Evolutionary conservation across 1,140 invertebrate genomes (phyloP), one percentile per base, ranked within the genome.

Genomic region (Leptinotarsa texana): DNA sequence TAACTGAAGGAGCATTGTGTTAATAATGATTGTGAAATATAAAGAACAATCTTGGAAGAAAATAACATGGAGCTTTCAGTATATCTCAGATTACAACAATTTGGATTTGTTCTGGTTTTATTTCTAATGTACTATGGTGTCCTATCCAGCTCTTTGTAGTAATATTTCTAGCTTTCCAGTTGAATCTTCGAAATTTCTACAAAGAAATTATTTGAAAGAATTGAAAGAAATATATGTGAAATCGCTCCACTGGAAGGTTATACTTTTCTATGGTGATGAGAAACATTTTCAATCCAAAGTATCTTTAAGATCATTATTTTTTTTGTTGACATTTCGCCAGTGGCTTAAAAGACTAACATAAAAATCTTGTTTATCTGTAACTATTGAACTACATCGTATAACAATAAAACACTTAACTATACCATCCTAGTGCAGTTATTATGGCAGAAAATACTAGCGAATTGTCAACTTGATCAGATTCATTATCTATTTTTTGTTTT

Each of bases 321-420:
- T 27, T 18, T 47, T 47, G 65, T 68, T 73, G 71, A 76, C 71
- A 75, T 63, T 75, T 71, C 63, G 75, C 61, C 71, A 48, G 33
- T 49, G 47, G 42, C 63, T 74, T 57, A 76, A 72, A 66, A 73
- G 42, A 76, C 33, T 76, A 78, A 70, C 61, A 74, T 73, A 76
- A 78, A 76, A 77, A 77, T 76, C 66, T 71, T 76, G 63, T 76
- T 72, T 78, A 76, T 73, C 62, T 75, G 67, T 78, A 74, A 74
- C 72, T 72, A 77, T 78, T 70, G 63, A 75, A 51, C 65, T 78
- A 76, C 63, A 48, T 63, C 74, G 69, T 77, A 42, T 73, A 73
- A 73, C 71, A 73, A 73, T 73, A 65, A 72, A 73, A 66, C 71
- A 73, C 71, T 73, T 73, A 73, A 65, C 71, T 73, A 73, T 63